Evolutionary conservation across 2,113 vertebrate species (phyloP).

Genomic region (Chloropsis hardwickii): DNA sequence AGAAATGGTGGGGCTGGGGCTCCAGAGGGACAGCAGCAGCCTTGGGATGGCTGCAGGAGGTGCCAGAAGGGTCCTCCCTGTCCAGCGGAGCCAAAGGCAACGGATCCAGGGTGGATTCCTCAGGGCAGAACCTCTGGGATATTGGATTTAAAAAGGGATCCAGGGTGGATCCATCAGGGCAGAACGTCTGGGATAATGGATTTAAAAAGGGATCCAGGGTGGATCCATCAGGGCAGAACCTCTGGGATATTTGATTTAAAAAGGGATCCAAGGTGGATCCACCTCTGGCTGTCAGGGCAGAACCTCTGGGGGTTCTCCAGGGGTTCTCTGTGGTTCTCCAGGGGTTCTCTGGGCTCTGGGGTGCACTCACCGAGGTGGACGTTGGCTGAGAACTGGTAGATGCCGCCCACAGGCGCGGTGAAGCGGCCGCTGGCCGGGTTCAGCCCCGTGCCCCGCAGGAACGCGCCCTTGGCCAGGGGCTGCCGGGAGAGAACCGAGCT

Average conservation of each 20-base stretch:
- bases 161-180: not conserved
- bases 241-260: accelerated
- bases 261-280: not conserved
- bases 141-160: not conserved
- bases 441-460: slow-evolving; percentile 86
- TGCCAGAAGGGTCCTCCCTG: not conserved
- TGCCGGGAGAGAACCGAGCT: not conserved
- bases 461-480: slow-evolving; percentile 89
- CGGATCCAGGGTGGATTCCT: not conserved
- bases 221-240: not conserved
- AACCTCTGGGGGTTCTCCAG: not conserved
- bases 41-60: not conserved
- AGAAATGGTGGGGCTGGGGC: not conserved
- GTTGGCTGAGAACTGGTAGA: slow-evolving; percentile 95
- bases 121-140: not conserved
- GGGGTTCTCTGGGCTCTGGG: not conserved
- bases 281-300: not conserved
- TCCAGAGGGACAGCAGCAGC: not conserved
- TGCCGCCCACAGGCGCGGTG: slow-evolving; percentile 86
- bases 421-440: slow-evolving; percentile 87
- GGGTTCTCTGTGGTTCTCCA: not conserved
- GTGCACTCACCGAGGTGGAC: slow-evolving; percentile 84
- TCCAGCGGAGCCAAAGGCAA: not conserved
- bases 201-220: not conserved
- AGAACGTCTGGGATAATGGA: not conserved